These are phyloP conservation scores for Edolisoma coerulescens DNA, from an alignment of 2,113 vertebrate species.

Conservation along the genomic window DNA sequence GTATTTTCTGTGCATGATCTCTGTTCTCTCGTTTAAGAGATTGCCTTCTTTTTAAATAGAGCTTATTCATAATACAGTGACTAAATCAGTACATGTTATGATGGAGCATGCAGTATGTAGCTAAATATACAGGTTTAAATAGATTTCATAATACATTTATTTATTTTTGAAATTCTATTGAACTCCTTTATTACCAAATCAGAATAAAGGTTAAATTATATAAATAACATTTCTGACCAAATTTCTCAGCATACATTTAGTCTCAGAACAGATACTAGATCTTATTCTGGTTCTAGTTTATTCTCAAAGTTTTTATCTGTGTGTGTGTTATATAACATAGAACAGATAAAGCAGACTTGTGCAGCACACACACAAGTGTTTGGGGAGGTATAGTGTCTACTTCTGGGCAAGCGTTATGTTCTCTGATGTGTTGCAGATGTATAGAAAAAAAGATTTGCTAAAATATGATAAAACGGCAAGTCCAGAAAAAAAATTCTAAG, in stretches of 20 bases:
- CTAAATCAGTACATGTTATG: neutral
- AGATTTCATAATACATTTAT: neutral
- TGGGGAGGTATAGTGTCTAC: neutral
- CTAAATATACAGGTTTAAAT: neutral
- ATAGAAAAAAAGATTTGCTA: neutral
- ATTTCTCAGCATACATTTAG: neutral
- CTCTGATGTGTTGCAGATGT: neutral
- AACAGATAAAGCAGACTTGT: neutral
- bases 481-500: neutral
- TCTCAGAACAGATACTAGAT: neutral
- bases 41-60: neutral
- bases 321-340: neutral
- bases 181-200: neutral
- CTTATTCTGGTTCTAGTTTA: neutral
- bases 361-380: neutral
- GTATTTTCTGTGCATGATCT: neutral
- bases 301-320: neutral
- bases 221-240: neutral
- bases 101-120: neutral
- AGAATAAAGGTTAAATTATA: neutral
- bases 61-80: neutral
- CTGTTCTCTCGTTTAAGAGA: neutral
- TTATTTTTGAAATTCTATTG: neutral
- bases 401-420: neutral
- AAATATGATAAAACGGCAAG: neutral